Conservation (phyloP, 2,113 vertebrate species). For the Microcebus lehilahytsara region DNA sequence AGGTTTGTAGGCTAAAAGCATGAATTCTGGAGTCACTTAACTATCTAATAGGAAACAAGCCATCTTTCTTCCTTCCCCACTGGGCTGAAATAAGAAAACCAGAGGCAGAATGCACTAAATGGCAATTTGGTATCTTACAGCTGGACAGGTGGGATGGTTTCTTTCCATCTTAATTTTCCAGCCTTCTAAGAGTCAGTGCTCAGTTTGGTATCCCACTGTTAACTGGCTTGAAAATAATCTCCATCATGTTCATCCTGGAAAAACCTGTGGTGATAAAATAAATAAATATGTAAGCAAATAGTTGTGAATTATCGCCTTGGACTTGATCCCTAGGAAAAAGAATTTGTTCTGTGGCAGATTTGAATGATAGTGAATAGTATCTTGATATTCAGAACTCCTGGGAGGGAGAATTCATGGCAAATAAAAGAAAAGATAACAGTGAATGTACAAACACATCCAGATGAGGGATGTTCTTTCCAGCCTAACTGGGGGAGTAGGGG, state of each 20-base stretch:
- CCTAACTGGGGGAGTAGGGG: neutral
- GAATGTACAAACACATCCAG: neutral
- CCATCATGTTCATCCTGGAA: neutral
- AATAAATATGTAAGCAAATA: conserved; percentile 28
- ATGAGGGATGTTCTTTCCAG: neutral
- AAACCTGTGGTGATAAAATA: neutral
- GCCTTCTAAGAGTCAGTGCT: neutral
- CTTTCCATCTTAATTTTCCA: conserved; percentile 38
- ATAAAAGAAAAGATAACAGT: neutral
- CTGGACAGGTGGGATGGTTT: neutral
- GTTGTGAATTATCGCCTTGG: neutral
- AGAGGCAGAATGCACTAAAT: neutral
- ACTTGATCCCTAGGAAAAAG: neutral
- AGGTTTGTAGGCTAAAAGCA: neutral
- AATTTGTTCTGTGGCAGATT: neutral
- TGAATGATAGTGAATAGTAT: neutral
- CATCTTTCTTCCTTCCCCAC: conserved; percentile 20
- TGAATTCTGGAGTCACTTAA: neutral
- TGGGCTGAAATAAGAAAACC: conserved; percentile 61
- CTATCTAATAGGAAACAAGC: conserved; percentile 1
- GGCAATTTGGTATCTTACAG: conserved; percentile 6
- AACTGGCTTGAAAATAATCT: conserved; percentile 8
- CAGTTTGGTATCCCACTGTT: conserved; percentile 7
- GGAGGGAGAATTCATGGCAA: neutral
- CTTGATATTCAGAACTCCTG: neutral